Evolutionary conservation across 2,797 vertebrate species (phyloP), one percentile per base, ranked within the genome.

Genomic region (Gorsachius magnificus): DNA sequence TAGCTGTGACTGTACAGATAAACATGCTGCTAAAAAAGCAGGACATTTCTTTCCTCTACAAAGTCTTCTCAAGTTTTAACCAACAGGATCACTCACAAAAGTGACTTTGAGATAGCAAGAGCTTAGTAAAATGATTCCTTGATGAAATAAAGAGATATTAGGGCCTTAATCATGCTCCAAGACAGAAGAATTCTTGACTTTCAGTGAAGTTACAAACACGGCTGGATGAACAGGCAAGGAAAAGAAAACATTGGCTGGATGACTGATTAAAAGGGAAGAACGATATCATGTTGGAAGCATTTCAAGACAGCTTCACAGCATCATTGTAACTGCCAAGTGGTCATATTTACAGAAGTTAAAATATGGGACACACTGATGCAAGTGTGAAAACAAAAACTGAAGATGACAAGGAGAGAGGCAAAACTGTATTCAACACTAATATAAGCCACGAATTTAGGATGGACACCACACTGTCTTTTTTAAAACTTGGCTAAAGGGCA

Each of bases 101-200:
- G 45, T 89, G 83, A 89, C 35, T 83, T n/a, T n/a, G 61, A 94
- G 45, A 94, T 8, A 93, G 53, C 29, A 83, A 83, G 19, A 58
- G 45, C n/a, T 85, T 75, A 81, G 20, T 69, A 83, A 76, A 92
- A 87, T 24, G 24, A 80, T 76, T 82, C 51, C 61, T 7, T 83
- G 63, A 75, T 68, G 26, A 94, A 95, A 79, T 54, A 48, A 31
- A 85, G 43, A 38, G 50, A 68, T 74, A 89, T 28, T 71, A 91
- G 71, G 19, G 64, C 36, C 65, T 81, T 93, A 83, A 91, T 78
- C 54, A 72, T 54, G 50, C 29, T 83, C 57, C 87, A 88, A 88
- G 79, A 87, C 64, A 94, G 46, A 89, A 85, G 53, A 95, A 95
- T 95, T 90, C 80, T 83, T 86, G 85, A 95, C 90, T 95, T 95